phyloP scores from a whole-genome alignment of 2,113 vertebrate species.

The Thomomys bottae region DNA sequence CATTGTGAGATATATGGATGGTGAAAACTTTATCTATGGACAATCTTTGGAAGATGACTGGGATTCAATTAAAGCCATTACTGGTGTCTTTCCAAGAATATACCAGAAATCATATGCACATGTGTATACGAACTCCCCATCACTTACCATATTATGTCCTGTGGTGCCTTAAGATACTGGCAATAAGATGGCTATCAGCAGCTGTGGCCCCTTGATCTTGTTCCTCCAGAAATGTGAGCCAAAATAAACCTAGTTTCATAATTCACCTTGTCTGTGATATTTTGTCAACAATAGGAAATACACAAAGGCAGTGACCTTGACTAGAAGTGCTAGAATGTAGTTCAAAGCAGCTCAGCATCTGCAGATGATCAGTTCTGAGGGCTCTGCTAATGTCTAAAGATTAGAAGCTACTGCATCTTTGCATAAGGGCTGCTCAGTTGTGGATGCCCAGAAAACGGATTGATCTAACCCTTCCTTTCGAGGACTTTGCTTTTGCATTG shows the following conservation, averaged over 20 bases:
- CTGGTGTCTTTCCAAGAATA: not conserved
- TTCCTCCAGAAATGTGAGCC: not conserved
- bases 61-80: not conserved
- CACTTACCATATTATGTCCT: not conserved
- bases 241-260: not conserved
- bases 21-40: not conserved
- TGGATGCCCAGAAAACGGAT: accelerated
- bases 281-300: not conserved
- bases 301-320: not conserved
- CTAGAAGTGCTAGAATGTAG: not conserved
- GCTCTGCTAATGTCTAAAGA: not conserved
- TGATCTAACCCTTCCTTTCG: not conserved
- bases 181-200: not conserved
- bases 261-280: not conserved
- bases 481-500: not conserved
- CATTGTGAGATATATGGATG: not conserved
- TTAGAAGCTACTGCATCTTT: not conserved
- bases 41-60: not conserved
- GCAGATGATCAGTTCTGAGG: not conserved
- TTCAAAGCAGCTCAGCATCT: not conserved
- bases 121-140: no score
- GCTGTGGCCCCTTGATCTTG: not conserved
- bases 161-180: not conserved
- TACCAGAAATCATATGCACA: not conserved
- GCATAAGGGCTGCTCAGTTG: not conserved